Percentiles rank a stretch among this genome's conserved stretches.
Evolutionary conservation across 2,113 vertebrate species (phyloP).

Genomic region (Pavo muticus): DNA sequence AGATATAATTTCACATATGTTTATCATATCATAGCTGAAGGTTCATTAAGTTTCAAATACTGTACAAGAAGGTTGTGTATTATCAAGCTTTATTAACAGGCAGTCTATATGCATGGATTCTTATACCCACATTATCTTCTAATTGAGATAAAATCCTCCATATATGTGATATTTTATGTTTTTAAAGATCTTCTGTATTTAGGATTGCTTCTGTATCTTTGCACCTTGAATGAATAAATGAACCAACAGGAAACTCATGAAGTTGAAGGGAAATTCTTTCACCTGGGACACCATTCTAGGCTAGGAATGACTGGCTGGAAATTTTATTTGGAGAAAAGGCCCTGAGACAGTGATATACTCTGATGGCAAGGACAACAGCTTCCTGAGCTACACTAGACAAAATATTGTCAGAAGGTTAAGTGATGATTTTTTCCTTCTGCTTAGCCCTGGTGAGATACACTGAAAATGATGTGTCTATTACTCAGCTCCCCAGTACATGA

Average conservation of each 20-base stretch:
- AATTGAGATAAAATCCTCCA: not conserved
- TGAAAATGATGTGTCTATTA: not conserved
- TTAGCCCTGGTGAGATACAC: not conserved
- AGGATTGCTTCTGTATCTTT: not conserved
- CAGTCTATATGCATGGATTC: not conserved
- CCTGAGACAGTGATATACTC: not conserved
- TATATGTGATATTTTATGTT: not conserved
- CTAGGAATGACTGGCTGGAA: not conserved
- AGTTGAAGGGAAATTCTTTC: not conserved
- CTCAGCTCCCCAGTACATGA: not conserved
- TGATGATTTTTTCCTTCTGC: not conserved
- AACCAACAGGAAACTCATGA: not conserved
- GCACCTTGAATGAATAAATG: not conserved
- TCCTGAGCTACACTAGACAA: not conserved
- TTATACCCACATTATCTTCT: not conserved
- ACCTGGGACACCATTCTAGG: not conserved
- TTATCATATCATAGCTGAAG: not conserved
- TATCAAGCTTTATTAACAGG: not conserved
- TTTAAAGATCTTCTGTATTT: not conserved
- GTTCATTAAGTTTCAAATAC: not conserved
- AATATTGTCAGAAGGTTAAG: too few species aligned
- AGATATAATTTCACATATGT: not conserved
- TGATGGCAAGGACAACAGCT: not conserved
- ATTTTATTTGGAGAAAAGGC: not conserved
- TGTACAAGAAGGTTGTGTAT: not conserved